Percentiles rank a stretch among this genome's conserved stretches.
phyloP scores from a whole-genome alignment of 2,888 invertebrate species.

The Nymphalis urticae region DNA sequence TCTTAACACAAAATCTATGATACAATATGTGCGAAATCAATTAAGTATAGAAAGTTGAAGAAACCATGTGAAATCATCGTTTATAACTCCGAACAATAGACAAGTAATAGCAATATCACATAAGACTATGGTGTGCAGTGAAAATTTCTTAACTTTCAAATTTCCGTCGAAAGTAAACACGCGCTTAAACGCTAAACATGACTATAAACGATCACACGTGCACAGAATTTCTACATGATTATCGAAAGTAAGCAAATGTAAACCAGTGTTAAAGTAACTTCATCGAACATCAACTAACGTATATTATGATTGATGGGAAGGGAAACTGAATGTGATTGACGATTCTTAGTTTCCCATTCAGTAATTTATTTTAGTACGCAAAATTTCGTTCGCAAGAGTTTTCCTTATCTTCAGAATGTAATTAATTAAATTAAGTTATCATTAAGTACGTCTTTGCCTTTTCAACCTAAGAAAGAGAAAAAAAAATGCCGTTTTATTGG shows the following conservation, averaged over 20 bases:
- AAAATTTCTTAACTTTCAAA: conserved; percentile 40
- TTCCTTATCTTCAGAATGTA: too few relatives aligned
- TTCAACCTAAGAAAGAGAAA: too few relatives aligned
- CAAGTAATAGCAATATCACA: conserved; percentile 31
- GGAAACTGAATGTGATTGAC: too few relatives aligned
- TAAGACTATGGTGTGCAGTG: conserved; percentile 30
- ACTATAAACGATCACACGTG: conserved; percentile 23
- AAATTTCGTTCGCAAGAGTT: too few relatives aligned
- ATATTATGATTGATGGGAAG: not conserved
- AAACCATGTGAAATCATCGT: conserved; percentile 46
- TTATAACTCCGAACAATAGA: conserved; percentile 39
- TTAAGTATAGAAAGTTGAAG: conserved; percentile 38
- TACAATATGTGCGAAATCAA: not conserved
- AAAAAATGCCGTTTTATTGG: too few relatives aligned
- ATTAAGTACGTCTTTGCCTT: too few relatives aligned
- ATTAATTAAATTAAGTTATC: too few relatives aligned
- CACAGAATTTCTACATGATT: conserved; percentile 18
- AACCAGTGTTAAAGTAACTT: not conserved
- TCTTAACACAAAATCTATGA: too few relatives aligned
- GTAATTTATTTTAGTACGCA: too few relatives aligned
- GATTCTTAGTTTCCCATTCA: too few relatives aligned
- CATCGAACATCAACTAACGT: not conserved
- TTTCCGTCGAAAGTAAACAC: conserved; percentile 32
- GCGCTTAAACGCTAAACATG: conserved; percentile 27
- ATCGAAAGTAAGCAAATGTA: conserved; percentile 1